Percentiles rank a stretch among this genome's conserved stretches.
Evolutionary conservation across 2,888 invertebrate genomes (phyloP).

Genomic region (Cerceris rybyensis): DNA sequence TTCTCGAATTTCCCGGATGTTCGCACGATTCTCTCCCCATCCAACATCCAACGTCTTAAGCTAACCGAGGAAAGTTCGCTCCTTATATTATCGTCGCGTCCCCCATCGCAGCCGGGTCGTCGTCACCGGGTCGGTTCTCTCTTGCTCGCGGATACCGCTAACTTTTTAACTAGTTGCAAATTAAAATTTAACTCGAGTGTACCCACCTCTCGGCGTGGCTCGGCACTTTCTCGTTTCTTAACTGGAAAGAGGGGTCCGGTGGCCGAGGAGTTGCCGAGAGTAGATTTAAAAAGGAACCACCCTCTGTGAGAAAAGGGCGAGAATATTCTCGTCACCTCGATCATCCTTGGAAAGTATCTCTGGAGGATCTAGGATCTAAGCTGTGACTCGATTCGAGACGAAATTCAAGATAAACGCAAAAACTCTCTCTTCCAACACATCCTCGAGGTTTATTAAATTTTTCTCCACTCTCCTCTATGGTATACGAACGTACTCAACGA

Average conservation of each 20-base stretch:
- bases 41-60: slow-evolving; percentile 36
- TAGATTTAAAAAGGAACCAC: slow-evolving; percentile 31
- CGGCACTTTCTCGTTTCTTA: slow-evolving; percentile 33
- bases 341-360: slow-evolving; percentile 10
- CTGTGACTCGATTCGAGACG: too few relatives aligned
- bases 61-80: slow-evolving; percentile 61
- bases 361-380: not conserved
- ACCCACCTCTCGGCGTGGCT: slow-evolving; percentile 30
- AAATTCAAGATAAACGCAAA: not conserved
- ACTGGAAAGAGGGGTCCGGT: not conserved
- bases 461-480: not conserved
- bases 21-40: slow-evolving; percentile 43
- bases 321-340: slow-evolving; percentile 1
- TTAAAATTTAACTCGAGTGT: slow-evolving; percentile 74
- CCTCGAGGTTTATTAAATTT: slow-evolving; percentile 1
- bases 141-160: slow-evolving; percentile 57
- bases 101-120: slow-evolving; percentile 14
- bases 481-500: not conserved
- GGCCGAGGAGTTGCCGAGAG: slow-evolving; percentile 2
- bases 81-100: slow-evolving; percentile 66
- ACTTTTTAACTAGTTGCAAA: slow-evolving; percentile 77
- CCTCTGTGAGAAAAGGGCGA: slow-evolving; percentile 11
- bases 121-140: slow-evolving; percentile 3
- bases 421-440: not conserved
- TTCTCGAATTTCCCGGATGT: slow-evolving; percentile 58